Base-by-base conservation (phyloP, 2,797 vertebrate species). In the Sebastes iracundus region DNA sequence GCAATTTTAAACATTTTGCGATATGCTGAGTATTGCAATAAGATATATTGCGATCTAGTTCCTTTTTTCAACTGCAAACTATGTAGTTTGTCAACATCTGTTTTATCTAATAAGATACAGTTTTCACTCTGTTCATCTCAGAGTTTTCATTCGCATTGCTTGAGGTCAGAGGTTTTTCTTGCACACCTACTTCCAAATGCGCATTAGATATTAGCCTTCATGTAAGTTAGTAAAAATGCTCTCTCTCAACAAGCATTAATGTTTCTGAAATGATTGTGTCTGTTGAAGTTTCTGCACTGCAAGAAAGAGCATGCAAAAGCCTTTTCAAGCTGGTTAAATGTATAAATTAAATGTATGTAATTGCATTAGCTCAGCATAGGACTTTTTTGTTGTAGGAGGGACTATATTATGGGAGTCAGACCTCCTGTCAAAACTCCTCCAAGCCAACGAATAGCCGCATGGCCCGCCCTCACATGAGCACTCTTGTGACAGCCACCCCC, bases 401-500 rank as follows among this genome's bases (percentile, higher is more conserved):
- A 30, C 42, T 52, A 20, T 73, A 46, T 68, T 58, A 33, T 75
- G 28, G 25, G 18, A 65, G 35, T 62, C 77, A 61, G 60, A 16
- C 55, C 62, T 82, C 53, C 65, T 69, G 78, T 79, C 68, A 56
- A 63, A 70, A 77, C 78, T 86, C 76, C 61, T 72, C 59, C 70
- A 73, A 46, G 30, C 38, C 32, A 42, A 65, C 71, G 80, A 78
- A 88, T 75, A 87, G 63, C 80, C 6, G 6, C 56, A 56, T 30
- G 46, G 64, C 62, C 75, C 20, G 28, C 77, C 81, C 80, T 87
- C 91, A 90, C 88, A 88, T 81, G 80, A 89, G 86, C 82, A 3
- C 87, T 85, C 80, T 82, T 91, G 94, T 93, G 92, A 92, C 90
- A 86, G 67, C 67, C 82, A 61, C 77, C 65, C 53, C 82, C 77